phyloP scores from a whole-genome alignment of 2,113 vertebrate genomes.

The Himantopus leucocephalus region DNA sequence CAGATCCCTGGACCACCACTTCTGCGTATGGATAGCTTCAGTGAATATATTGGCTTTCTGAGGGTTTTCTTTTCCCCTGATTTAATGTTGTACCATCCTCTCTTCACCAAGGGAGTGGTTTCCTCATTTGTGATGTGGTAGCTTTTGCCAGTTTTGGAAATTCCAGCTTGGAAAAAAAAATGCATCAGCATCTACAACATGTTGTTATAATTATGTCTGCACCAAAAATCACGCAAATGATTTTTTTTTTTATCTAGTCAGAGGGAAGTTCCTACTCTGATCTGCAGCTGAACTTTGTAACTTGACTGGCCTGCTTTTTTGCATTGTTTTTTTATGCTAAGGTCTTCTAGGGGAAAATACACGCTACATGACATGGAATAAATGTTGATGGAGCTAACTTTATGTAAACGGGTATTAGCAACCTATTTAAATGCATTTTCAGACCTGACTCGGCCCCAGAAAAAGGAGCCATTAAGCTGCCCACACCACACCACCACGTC shows the following conservation, averaged over 20 bases:
- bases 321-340: neutral
- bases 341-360: neutral
- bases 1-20: neutral
- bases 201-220: slow-evolving; percentile 5
- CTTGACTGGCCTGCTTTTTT: neutral
- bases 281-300: neutral
- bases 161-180: neutral
- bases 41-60: neutral
- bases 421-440: neutral
- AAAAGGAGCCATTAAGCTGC: neutral
- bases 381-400: neutral
- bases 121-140: slow-evolving; percentile 51
- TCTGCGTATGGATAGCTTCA: neutral
- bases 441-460: neutral
- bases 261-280: neutral
- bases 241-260: neutral
- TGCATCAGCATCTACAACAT: neutral
- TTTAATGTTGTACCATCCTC: neutral
- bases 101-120: slow-evolving; percentile 20
- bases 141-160: slow-evolving; percentile 18
- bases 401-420: neutral
- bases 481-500: neutral
- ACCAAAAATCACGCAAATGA: neutral
- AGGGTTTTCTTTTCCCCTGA: slow-evolving; percentile 1
- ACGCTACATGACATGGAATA: neutral